These are phyloP conservation scores for Polydrusus tereticollis DNA, from an alignment of 2,888 invertebrate species.

Conservation along the genomic window DNA sequence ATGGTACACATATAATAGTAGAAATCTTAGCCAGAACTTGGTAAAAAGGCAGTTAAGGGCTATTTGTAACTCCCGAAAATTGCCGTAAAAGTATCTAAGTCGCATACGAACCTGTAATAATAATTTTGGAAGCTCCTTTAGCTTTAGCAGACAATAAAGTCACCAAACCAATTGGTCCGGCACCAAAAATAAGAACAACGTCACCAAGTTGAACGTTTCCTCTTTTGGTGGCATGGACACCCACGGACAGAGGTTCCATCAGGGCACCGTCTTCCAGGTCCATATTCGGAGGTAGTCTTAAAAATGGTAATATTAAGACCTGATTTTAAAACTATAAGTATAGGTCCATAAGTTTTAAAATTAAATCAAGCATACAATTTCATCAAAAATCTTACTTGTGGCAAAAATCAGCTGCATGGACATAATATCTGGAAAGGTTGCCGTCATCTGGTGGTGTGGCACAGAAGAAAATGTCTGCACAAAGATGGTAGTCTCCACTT, in stretches of 20 bases:
- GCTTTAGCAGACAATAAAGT: slow-evolving; percentile 84
- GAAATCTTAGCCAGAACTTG: too few species aligned
- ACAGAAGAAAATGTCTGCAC: slow-evolving; percentile 88
- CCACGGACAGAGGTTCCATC: slow-evolving; percentile 93
- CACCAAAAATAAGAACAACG: slow-evolving; percentile 82
- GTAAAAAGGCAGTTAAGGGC: too few species aligned
- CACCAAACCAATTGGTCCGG: slow-evolving; percentile 92
- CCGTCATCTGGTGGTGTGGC: slow-evolving; percentile 97
- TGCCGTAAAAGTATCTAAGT: too few species aligned
- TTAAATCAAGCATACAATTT: too few species aligned
- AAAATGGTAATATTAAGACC: background rate
- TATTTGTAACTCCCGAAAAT: too few species aligned
- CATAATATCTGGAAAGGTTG: slow-evolving; percentile 87
- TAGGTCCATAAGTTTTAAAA: too few species aligned
- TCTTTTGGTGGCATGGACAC: slow-evolving; percentile 92
- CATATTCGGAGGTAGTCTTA: slow-evolving; percentile 89
- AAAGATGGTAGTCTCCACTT: slow-evolving; percentile 91
- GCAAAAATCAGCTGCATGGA: slow-evolving; percentile 92
- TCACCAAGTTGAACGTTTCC: slow-evolving; percentile 82
- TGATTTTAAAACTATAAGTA: background rate
- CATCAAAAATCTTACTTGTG: slow-evolving; percentile 74
- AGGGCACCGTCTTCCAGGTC: slow-evolving; percentile 94
- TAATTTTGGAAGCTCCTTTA: slow-evolving; percentile 84
- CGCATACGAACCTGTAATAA: slow-evolving; percentile 76
- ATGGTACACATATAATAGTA: too few species aligned